Evolutionary conservation across 2,888 invertebrate genomes (phyloP).

Genomic region (Tuberolachnus salignus): DNA sequence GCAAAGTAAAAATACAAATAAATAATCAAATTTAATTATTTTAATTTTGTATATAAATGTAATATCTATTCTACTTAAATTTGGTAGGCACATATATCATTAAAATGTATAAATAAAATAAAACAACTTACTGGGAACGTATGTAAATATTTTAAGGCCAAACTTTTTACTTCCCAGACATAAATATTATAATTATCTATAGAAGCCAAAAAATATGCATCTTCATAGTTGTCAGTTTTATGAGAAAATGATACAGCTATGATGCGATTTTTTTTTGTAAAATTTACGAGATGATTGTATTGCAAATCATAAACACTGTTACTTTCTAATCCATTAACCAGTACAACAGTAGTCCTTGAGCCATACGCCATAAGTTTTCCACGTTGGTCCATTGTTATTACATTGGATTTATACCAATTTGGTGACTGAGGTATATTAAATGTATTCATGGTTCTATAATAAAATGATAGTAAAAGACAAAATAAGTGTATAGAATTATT

Average conservation of each 20-base stretch:
- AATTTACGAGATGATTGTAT: slow-evolving; percentile 32
- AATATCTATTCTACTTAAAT: no score
- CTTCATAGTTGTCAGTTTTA: slow-evolving; percentile 3
- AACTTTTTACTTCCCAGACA: slow-evolving; percentile 40
- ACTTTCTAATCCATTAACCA: slow-evolving; percentile 55
- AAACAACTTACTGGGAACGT: slow-evolving; percentile 42
- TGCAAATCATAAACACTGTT: slow-evolving; percentile 54
- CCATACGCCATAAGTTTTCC: slow-evolving; percentile 57
- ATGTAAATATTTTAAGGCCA: slow-evolving; percentile 42
- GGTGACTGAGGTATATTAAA: slow-evolving; percentile 56
- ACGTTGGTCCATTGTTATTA: slow-evolving; percentile 47
- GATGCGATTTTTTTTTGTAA: slow-evolving; percentile 33
- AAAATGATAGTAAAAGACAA: neutral
- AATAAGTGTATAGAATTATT: no score
- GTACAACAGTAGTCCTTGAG: slow-evolving; percentile 54
- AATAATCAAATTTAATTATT: no score
- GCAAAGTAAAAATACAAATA: no score
- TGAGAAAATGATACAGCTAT: slow-evolving; percentile 43
- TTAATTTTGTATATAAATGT: no score
- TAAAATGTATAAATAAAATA: neutral
- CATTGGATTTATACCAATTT: slow-evolving; percentile 57
- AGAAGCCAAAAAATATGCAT: slow-evolving; percentile 41
- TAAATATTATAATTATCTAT: slow-evolving; percentile 53
- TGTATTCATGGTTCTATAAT: slow-evolving; percentile 51
- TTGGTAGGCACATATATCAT: no score